Conservation (phyloP, 2,888 invertebrate genomes). For the Ctenicera cuprea region DNA sequence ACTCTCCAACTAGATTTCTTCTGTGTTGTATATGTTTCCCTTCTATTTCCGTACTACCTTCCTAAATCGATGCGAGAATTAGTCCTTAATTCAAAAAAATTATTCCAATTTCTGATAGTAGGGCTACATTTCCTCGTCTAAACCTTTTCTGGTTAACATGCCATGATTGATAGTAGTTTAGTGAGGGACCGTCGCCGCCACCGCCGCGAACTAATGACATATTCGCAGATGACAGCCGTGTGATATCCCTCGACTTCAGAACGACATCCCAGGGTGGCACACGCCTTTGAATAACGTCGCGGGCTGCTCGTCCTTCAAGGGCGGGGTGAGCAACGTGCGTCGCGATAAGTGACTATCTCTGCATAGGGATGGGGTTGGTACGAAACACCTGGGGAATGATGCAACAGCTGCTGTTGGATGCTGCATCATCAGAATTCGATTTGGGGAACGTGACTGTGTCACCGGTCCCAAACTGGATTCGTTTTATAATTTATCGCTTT, state of each 20-base stretch:
- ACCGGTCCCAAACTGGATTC: slow-evolving; percentile 20
- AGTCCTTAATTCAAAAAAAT: too few relatives aligned
- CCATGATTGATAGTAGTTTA: slow-evolving; percentile 40
- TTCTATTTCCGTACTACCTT: too few relatives aligned
- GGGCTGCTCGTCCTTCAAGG: slow-evolving; percentile 26
- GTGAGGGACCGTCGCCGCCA: slow-evolving; percentile 25
- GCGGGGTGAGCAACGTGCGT: slow-evolving; percentile 44
- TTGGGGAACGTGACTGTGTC: slow-evolving; percentile 38
- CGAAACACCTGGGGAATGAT: slow-evolving; percentile 46
- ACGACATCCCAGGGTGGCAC: slow-evolving; percentile 39
- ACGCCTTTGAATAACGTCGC: slow-evolving; percentile 30
- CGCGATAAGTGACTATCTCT: slow-evolving; percentile 45
- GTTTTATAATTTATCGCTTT: slow-evolving; percentile 33
- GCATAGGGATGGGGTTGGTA: slow-evolving; percentile 17
- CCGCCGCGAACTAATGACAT: slow-evolving; percentile 41
- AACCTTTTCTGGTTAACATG: slow-evolving; percentile 3
- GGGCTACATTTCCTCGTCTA: too few relatives aligned
- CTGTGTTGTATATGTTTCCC: too few relatives aligned
- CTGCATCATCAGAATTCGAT: slow-evolving; percentile 47
- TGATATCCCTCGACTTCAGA: slow-evolving; percentile 33
- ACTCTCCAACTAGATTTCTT: too few relatives aligned
- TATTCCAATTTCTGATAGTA: too few relatives aligned
- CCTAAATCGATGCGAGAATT: too few relatives aligned
- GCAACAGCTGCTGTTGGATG: slow-evolving; percentile 41
- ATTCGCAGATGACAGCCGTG: slow-evolving; percentile 38